These are phyloP conservation scores for Karalla daura DNA, from an alignment of 2,797 vertebrate genomes.

Conservation along the genomic window DNA sequence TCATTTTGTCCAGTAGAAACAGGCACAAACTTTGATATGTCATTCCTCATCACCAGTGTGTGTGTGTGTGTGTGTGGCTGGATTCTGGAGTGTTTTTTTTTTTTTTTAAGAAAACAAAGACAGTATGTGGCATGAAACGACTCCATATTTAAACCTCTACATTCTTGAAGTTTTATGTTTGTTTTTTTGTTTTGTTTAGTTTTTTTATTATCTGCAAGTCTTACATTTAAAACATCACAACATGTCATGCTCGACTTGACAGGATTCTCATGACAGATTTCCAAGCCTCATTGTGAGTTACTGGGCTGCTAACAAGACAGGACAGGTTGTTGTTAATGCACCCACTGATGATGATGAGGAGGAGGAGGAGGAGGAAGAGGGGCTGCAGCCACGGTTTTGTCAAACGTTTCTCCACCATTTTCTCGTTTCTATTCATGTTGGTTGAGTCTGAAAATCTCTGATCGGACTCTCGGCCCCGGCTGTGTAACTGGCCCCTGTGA, in stretches of 20 bases:
- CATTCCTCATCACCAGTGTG: conserved; percentile 20
- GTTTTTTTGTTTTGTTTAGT: too few species aligned
- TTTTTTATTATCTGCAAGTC: background rate
- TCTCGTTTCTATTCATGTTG: background rate
- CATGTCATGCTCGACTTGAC: too few species aligned
- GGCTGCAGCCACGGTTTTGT: background rate
- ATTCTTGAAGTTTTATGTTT: background rate
- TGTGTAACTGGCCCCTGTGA: background rate
- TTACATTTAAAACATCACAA: background rate
- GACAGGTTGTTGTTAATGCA: too few species aligned
- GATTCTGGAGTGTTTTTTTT: background rate
- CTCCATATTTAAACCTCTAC: background rate
- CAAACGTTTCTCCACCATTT: background rate
- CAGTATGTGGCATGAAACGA: background rate
- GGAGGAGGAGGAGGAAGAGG: too few species aligned
- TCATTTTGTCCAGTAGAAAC: background rate
- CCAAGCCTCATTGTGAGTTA: background rate
- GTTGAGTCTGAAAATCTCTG: background rate
- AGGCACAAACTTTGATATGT: too few species aligned
- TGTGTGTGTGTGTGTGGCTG: conserved; percentile 9
- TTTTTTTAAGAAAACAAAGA: too few species aligned
- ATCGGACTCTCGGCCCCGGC: background rate
- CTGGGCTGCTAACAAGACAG: too few species aligned
- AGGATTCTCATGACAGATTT: too few species aligned
- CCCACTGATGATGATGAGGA: background rate